phyloP scores from a whole-genome alignment of 2,113 vertebrate species.

The Salvelinus sp. region DNA sequence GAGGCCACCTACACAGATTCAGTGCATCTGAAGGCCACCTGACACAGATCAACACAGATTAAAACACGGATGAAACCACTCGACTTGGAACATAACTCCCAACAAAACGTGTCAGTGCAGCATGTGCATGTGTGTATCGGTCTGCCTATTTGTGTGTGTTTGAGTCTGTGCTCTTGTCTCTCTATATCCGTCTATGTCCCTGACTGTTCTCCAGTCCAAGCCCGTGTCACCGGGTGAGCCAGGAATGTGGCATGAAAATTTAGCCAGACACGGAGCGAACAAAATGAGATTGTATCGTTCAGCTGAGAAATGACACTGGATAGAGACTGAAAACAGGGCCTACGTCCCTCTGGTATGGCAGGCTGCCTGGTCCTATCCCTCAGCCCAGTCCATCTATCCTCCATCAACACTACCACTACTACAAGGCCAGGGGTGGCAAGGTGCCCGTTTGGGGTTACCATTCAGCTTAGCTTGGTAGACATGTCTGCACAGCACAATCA shows the following conservation, averaged over 20 bases:
- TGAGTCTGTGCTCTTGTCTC: background rate
- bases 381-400: background rate
- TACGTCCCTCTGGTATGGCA: background rate
- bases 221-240: background rate
- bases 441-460: background rate
- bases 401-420: background rate
- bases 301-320: conserved; percentile 19
- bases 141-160: background rate
- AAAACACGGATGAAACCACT: too few relatives aligned
- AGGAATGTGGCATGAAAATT: conserved; percentile 7
- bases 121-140: too few relatives aligned
- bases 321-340: conserved; percentile 11
- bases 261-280: conserved; percentile 21
- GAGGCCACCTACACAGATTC: too few relatives aligned
- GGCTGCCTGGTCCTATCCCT: conserved; percentile 12
- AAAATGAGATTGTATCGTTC: conserved; percentile 20
- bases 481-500: too few relatives aligned
- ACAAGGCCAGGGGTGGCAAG: conserved; percentile 1
- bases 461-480: too few relatives aligned
- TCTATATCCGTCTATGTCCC: background rate
- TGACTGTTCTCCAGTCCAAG: background rate
- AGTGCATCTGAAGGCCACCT: too few relatives aligned
- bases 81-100: too few relatives aligned
- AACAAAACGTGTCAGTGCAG: too few relatives aligned
- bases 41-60: too few relatives aligned